phyloP scores from a whole-genome alignment of 1,140 invertebrate species.

The Philotrypesis tridentata region DNA sequence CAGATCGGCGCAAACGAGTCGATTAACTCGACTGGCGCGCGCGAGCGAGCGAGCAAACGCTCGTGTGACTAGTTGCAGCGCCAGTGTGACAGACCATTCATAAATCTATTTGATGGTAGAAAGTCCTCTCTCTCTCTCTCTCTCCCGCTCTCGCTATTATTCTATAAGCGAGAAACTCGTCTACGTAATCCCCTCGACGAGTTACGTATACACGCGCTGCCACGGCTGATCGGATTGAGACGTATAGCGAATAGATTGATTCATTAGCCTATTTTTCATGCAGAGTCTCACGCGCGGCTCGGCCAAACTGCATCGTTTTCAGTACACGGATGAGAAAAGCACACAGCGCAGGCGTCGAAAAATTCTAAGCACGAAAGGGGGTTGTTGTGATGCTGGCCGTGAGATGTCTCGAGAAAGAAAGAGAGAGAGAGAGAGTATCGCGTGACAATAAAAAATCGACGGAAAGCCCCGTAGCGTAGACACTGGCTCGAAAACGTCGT shows the following conservation, averaged over 20 bases:
- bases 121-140: slow-evolving; percentile 62
- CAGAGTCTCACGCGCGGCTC: not conserved
- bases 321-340: not conserved
- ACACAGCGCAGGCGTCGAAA: not conserved
- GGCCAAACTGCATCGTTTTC: too few relatives aligned
- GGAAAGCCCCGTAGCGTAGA: slow-evolving; percentile 27
- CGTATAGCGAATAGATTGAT: not conserved
- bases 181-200: slow-evolving; percentile 37
- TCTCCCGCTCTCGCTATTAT: slow-evolving; percentile 59
- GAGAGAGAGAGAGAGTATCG: slow-evolving; percentile 54
- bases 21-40: too few relatives aligned
- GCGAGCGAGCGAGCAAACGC: too few relatives aligned
- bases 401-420: slow-evolving; percentile 25
- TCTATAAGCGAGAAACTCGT: slow-evolving; percentile 58
- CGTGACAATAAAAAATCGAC: slow-evolving; percentile 54
- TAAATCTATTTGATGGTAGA: slow-evolving; percentile 73
- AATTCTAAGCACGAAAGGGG: slow-evolving; percentile 8
- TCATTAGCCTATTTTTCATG: not conserved
- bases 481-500: slow-evolving; percentile 40
- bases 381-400: not conserved
- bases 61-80: slow-evolving; percentile 31
- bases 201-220: not conserved
- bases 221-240: not conserved
- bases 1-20: slow-evolving; percentile 35
- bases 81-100: slow-evolving; percentile 63